Evolutionary conservation across 2,888 invertebrate genomes (phyloP).

Genomic region (Campopleginae sp.): DNA sequence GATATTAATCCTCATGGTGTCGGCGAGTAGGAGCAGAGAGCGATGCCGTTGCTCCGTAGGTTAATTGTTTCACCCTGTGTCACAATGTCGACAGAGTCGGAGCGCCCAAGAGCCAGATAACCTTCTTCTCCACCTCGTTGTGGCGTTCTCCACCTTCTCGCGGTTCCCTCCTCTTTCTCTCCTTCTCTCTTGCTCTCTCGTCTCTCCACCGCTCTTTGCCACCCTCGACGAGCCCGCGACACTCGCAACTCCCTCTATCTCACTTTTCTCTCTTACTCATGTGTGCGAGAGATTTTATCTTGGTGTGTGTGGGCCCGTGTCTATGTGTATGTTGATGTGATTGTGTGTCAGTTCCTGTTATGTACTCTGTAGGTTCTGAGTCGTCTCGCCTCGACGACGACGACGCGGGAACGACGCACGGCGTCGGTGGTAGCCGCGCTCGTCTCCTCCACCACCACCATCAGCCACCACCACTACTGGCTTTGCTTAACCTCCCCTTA

Average conservation of each 20-base stretch:
- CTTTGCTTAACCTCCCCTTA: constrained; percentile 59
- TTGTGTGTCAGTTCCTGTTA: constrained; percentile 33
- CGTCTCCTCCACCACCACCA: constrained; percentile 70
- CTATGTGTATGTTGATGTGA: background rate
- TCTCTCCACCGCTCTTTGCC: constrained; percentile 49
- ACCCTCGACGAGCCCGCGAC: constrained; percentile 47
- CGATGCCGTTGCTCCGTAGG: constrained; percentile 23
- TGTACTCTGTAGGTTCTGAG: constrained; percentile 49
- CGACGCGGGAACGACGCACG: constrained; percentile 65
- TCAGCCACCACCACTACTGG: constrained; percentile 67
- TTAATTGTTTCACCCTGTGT: constrained; percentile 45
- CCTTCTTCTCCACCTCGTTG: constrained; percentile 67
- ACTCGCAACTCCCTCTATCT: constrained; percentile 55
- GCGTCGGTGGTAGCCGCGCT: constrained; percentile 63
- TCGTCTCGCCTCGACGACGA: constrained; percentile 65
- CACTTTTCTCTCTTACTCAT: constrained; percentile 38
- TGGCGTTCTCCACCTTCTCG: constrained; percentile 68
- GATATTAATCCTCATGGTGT: background rate
- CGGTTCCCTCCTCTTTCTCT: constrained; percentile 36
- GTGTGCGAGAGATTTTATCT: constrained; percentile 1
- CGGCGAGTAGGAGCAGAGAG: constrained; percentile 1
- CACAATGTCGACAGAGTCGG: constrained; percentile 51
- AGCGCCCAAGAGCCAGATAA: constrained; percentile 62
- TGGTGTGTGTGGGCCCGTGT: background rate
- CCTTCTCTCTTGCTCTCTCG: constrained; percentile 40